A percentile compares a stretch with the other conserved stretches of the same genome.
These are phyloP conservation scores for Dicerorhinus sumatrensis DNA, from an alignment of 2,113 vertebrate genomes.

Conservation along the genomic window DNA sequence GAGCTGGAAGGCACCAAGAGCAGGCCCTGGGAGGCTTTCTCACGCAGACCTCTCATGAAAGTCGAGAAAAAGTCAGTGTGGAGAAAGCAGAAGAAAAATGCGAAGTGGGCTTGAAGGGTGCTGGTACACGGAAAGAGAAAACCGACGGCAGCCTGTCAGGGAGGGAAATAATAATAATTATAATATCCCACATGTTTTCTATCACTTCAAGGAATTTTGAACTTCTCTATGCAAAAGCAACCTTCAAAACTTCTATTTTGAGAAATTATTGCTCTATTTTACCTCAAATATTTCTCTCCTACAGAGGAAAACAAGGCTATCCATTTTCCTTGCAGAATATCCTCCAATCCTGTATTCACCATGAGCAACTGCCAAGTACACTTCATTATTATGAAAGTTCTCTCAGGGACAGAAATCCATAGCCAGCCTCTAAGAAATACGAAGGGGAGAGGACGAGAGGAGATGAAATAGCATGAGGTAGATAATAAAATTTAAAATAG, in stretches of 20 bases:
- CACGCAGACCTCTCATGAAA: not conserved
- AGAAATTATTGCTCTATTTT: not conserved
- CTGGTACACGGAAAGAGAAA: fast-evolving
- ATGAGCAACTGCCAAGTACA: fast-evolving
- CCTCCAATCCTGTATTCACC: fast-evolving
- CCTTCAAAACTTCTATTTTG: not conserved
- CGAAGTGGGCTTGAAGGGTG: fast-evolving
- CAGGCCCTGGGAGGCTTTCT: not conserved
- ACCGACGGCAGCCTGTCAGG: not conserved
- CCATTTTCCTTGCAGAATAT: not conserved
- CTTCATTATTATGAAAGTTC: not conserved
- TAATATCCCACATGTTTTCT: fast-evolving
- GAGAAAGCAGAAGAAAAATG: not conserved
- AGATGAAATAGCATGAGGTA: not conserved
- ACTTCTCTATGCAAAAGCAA: not conserved
- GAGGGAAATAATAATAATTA: fast-evolving
- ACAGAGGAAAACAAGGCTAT: not conserved
- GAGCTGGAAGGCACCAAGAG: fast-evolving
- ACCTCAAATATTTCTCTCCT: not conserved
- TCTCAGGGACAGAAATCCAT: not conserved
- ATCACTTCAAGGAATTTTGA: not conserved
- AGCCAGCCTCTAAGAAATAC: not conserved
- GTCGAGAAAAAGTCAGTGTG: fast-evolving
- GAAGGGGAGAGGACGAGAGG: not conserved
- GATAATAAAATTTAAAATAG: not conserved